These are phyloP conservation scores for Theristicus caerulescens DNA, from an alignment of 2,113 vertebrate genomes.

Conservation along the genomic window DNA sequence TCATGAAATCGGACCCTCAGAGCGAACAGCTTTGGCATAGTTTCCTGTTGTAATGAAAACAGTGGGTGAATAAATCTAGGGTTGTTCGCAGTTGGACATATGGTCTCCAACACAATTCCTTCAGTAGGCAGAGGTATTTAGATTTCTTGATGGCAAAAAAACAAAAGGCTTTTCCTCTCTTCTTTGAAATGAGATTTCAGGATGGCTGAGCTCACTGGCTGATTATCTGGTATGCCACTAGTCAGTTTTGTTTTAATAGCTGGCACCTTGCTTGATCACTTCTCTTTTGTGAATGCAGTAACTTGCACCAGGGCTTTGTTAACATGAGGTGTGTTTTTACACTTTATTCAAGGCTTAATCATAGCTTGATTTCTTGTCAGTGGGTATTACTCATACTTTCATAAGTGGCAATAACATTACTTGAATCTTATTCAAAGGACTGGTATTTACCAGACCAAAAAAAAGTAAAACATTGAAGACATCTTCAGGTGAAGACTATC, in stretches of 20 bases:
- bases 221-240: not conserved
- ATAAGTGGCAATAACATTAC: not conserved
- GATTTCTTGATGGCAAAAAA: not conserved
- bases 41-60: constrained; percentile 28
- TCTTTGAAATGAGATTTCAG: not conserved
- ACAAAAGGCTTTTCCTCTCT: not conserved
- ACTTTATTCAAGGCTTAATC: constrained; percentile 42
- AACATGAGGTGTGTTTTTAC: not conserved
- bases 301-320: not conserved
- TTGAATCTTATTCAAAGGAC: not conserved
- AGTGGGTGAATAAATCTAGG: constrained; percentile 26
- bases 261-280: not conserved
- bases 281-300: not conserved
- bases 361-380: constrained; percentile 28
- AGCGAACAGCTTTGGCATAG: not conserved
- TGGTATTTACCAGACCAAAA: not conserved
- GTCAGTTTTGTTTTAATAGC: not conserved
- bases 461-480: not conserved
- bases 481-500: not conserved
- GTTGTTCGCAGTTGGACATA: constrained; percentile 9
- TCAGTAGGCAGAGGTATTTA: constrained; percentile 10
- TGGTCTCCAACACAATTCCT: constrained; percentile 24
- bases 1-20: not conserved
- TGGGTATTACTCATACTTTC: constrained; percentile 32
- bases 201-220: not conserved